A percentile compares a stretch with the other conserved stretches of the same genome.
Conservation (phyloP, 37 sponge, comb jelly and placozoan genomes). For the Chondrilla cf. caribensis region DNA sequence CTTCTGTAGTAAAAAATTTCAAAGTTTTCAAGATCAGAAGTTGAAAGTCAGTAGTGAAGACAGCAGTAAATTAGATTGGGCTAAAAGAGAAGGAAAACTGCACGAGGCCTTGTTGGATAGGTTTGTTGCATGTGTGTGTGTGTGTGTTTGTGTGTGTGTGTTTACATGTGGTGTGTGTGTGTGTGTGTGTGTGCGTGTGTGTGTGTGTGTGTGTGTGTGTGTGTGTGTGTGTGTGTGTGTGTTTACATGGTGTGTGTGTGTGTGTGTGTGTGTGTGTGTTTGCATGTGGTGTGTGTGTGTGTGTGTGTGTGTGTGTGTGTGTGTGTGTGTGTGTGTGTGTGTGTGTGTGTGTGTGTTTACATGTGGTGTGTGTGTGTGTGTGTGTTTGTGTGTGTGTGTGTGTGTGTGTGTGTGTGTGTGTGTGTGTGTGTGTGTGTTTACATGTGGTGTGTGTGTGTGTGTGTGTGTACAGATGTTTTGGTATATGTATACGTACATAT, state of each 20-base stretch:
- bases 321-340: neutral
- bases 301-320: neutral
- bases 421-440: too few species aligned
- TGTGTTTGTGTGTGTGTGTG: neutral
- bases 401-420: too few species aligned
- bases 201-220: slow-evolving; percentile 21
- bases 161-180: neutral
- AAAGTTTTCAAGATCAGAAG: slow-evolving; percentile 66
- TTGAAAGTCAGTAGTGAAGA: slow-evolving; percentile 42
- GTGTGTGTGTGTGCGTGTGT: slow-evolving; percentile 4
- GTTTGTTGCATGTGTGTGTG: slow-evolving; percentile 24
- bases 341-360: neutral
- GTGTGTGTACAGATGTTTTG: too few species aligned
- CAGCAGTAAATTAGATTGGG: slow-evolving; percentile 30
- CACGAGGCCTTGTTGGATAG: slow-evolving; percentile 78
- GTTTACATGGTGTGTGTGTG: slow-evolving; percentile 4
- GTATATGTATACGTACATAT: too few species aligned
- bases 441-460: too few species aligned
- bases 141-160: slow-evolving; percentile 19
- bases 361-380: neutral
- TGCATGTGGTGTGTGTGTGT: neutral
- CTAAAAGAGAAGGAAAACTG: slow-evolving; percentile 51
- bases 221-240: neutral
- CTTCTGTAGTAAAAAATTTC: slow-evolving; percentile 74
- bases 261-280: neutral